A percentile compares a stretch with the other conserved stretches of the same genome.
Evolutionary conservation across 2,888 invertebrate species (phyloP).

Genomic region (Tanaodytes sp.): DNA sequence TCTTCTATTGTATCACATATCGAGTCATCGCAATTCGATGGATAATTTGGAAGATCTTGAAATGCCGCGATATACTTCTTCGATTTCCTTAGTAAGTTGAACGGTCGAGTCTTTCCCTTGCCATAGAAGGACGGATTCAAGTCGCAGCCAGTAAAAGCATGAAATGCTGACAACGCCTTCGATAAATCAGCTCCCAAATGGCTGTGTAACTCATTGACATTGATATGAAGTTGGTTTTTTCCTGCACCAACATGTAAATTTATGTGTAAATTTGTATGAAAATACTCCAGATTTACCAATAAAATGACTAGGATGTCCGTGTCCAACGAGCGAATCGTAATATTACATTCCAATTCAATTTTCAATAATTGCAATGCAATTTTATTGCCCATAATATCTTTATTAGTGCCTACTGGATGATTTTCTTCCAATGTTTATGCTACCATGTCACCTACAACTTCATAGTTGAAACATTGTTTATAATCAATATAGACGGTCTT

Average conservation of each 20-base stretch:
- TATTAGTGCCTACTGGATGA: constrained; percentile 26
- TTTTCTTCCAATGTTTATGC: constrained; percentile 20
- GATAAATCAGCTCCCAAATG: constrained; percentile 30
- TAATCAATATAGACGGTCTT: constrained; percentile 17
- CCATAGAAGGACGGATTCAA: constrained; percentile 54
- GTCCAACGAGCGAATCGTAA: constrained; percentile 57
- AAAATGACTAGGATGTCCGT: constrained; percentile 57
- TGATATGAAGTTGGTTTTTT: constrained; percentile 23
- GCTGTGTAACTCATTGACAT: constrained; percentile 33
- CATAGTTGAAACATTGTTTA: constrained; percentile 1
- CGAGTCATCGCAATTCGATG: constrained; percentile 30
- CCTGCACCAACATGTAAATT: constrained; percentile 22
- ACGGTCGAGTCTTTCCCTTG: constrained; percentile 33
- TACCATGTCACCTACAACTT: constrained; percentile 21
- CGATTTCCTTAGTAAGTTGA: constrained; percentile 6
- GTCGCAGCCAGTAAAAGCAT: constrained; percentile 56
- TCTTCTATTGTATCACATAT: constrained; percentile 30
- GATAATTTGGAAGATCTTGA: constrained; percentile 26
- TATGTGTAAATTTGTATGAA: constrained; percentile 32
- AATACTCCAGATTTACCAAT: constrained; percentile 50
- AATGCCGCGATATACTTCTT: constrained; percentile 12
- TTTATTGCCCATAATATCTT: constrained; percentile 60
- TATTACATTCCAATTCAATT: constrained; percentile 54
- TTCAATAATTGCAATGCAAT: constrained; percentile 56
- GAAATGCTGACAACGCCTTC: constrained; percentile 47